Conservation (phyloP, 1,140 invertebrate genomes). For the Gonioctena quinquepunctata region DNA sequence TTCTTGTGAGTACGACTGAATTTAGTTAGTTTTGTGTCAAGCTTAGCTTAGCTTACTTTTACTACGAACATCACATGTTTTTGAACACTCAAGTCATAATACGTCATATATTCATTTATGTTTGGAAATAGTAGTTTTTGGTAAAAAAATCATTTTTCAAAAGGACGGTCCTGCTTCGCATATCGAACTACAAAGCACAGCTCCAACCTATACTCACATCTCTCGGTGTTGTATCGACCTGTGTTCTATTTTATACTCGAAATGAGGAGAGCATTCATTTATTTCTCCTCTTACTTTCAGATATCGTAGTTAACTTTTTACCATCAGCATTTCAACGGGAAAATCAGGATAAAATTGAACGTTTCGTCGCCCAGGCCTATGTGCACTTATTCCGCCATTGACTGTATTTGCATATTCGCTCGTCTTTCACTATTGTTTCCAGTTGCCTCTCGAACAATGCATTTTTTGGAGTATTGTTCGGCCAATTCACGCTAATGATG, state of each 20-base stretch:
- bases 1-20: too few species aligned
- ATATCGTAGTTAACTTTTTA: neutral
- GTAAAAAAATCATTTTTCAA: too few species aligned
- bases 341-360: constrained; percentile 1
- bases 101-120: too few species aligned
- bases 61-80: too few species aligned
- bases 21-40: too few species aligned
- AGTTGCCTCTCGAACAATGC: neutral
- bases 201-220: neutral
- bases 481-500: neutral
- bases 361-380: neutral
- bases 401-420: neutral
- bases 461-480: neutral
- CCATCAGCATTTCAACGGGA: neutral
- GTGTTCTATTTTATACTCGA: neutral
- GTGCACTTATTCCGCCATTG: neutral
- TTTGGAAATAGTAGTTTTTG: too few species aligned
- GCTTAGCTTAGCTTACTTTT: too few species aligned
- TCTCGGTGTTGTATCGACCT: neutral
- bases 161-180: too few species aligned
- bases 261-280: constrained; percentile 6
- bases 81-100: too few species aligned
- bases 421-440: neutral
- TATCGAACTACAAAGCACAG: neutral
- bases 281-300: constrained; percentile 1